A percentile compares a stretch with the other conserved stretches of the same genome.
phyloP scores from a whole-genome alignment of 2,113 vertebrate genomes.

The Carassius carassius region DNA sequence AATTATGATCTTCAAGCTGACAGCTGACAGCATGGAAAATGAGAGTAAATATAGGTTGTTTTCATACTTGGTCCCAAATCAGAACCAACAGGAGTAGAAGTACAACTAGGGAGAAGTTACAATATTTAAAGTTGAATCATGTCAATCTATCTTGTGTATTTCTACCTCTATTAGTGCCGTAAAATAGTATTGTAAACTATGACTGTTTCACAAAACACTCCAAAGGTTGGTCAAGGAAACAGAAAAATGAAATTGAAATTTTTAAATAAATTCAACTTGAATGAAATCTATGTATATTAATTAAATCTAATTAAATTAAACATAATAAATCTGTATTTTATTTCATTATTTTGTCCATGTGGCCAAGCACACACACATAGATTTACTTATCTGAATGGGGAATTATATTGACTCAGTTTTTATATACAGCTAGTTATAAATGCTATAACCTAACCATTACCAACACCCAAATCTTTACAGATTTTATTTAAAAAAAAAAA shows the following conservation, averaged over 20 bases:
- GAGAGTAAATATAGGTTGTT: background rate
- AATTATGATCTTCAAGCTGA: conserved; percentile 17
- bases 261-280: too few relatives aligned
- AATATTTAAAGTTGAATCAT: background rate
- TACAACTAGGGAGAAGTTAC: background rate
- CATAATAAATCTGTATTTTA: background rate
- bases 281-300: background rate
- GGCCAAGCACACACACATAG: too few relatives aligned
- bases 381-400: too few relatives aligned
- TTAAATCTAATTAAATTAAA: background rate
- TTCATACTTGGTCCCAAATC: background rate
- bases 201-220: background rate
- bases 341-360: background rate
- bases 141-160: background rate
- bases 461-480: too few relatives aligned
- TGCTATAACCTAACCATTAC: too few relatives aligned
- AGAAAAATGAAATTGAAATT: background rate
- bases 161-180: background rate
- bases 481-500: too few relatives aligned
- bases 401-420: too few relatives aligned
- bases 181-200: background rate
- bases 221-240: background rate
- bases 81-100: background rate
- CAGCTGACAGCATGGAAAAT: background rate
- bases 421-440: too few relatives aligned